These are phyloP conservation scores for Luperina testacea DNA, from an alignment of 2,888 invertebrate genomes.

Conservation along the genomic window DNA sequence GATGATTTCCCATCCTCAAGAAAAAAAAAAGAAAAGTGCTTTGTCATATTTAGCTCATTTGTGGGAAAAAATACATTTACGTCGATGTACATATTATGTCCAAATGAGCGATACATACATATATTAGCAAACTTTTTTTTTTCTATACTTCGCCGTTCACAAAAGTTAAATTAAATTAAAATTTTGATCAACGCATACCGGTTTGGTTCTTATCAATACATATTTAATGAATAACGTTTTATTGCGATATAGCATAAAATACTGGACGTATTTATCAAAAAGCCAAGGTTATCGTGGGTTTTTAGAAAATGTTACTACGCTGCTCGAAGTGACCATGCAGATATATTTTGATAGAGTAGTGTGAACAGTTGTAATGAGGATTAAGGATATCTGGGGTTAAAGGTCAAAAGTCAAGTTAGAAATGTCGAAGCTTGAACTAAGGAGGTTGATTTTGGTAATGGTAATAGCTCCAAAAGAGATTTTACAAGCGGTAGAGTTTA, in stretches of 20 bases:
- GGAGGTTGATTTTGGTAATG: background rate
- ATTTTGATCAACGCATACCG: constrained; percentile 24
- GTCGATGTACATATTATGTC: too few relatives aligned
- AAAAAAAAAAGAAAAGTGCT: too few relatives aligned
- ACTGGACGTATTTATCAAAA: constrained; percentile 46
- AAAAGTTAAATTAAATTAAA: background rate
- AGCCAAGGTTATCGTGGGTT: constrained; percentile 45
- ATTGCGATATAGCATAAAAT: constrained; percentile 18
- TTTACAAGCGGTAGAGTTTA: background rate
- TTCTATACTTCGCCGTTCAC: background rate
- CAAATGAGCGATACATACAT: background rate
- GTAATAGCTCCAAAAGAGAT: background rate
- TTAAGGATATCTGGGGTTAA: background rate
- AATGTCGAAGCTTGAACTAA: background rate
- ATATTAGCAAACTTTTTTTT: background rate
- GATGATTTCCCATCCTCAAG: too few relatives aligned
- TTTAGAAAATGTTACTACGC: constrained; percentile 15
- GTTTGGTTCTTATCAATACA: constrained; percentile 42
- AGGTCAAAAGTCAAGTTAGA: background rate
- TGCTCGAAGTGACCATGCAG: background rate
- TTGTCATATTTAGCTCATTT: too few relatives aligned
- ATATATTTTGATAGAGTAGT: background rate
- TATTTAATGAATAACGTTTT: constrained; percentile 31
- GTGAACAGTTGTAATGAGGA: background rate
- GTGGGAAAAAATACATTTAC: too few relatives aligned